Evolutionary conservation across 2,797 vertebrate genomes (phyloP).

Genomic region (Thaleichthys pacificus): DNA sequence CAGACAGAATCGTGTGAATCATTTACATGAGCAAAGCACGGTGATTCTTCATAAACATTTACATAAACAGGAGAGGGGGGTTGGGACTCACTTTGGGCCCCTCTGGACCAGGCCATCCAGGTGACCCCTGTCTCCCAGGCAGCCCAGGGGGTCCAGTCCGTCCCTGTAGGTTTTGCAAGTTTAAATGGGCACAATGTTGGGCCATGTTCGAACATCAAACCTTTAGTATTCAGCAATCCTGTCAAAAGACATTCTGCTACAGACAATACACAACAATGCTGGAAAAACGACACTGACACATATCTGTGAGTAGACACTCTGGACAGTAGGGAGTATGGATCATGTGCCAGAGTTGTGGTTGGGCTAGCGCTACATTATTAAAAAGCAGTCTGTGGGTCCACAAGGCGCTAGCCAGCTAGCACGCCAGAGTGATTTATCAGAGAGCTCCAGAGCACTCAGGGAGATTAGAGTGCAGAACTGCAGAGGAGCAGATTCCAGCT

Average conservation of each 20-base stretch:
- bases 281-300: no score
- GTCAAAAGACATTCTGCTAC: no score
- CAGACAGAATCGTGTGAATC: not conserved
- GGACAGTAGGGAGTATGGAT: not conserved
- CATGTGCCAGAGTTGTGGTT: slow-evolving; percentile 22
- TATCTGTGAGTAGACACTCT: no score
- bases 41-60: no score
- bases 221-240: no score
- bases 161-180: slow-evolving; percentile 78
- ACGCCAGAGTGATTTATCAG: slow-evolving; percentile 61
- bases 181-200: not conserved
- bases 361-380: slow-evolving; percentile 16
- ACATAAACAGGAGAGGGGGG: no score
- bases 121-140: slow-evolving; percentile 85
- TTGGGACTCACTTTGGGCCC: slow-evolving; percentile 78
- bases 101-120: slow-evolving; percentile 83
- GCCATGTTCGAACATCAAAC: not conserved
- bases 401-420: slow-evolving; percentile 40
- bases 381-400: slow-evolving; percentile 22
- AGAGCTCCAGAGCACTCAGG: slow-evolving; percentile 65
- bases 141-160: slow-evolving; percentile 86
- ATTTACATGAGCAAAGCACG: not conserved
- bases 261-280: no score
- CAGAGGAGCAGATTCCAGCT: slow-evolving; percentile 55
- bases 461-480: slow-evolving; percentile 68